These are phyloP conservation scores for Sparidentex hasta DNA, from an alignment of 2,797 vertebrate genomes.

Conservation along the genomic window DNA sequence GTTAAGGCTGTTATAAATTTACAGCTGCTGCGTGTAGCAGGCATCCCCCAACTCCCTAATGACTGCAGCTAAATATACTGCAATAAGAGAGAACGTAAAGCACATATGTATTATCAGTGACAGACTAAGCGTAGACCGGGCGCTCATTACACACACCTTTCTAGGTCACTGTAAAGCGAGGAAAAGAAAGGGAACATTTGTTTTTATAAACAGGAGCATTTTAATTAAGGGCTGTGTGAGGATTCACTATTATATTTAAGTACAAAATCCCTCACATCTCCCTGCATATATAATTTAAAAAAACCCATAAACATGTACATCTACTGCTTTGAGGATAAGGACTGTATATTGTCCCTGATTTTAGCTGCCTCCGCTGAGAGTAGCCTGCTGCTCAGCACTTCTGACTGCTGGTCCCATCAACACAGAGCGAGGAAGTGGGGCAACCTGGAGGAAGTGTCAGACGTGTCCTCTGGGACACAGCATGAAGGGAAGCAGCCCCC, in stretches of 20 bases:
- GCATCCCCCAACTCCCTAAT: constrained; percentile 51
- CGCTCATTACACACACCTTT: constrained; percentile 57
- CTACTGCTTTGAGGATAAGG: constrained; percentile 47
- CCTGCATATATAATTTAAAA: too few species aligned
- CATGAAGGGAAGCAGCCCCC: constrained; percentile 35
- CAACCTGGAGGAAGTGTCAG: constrained; percentile 62
- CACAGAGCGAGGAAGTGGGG: constrained; percentile 60
- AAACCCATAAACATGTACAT: constrained; percentile 27
- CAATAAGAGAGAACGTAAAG: constrained; percentile 42
- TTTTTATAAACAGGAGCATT: not conserved
- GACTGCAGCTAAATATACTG: constrained; percentile 66
- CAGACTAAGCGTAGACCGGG: constrained; percentile 26
- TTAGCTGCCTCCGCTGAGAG: constrained; percentile 58
- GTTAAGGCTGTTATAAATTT: constrained; percentile 45
- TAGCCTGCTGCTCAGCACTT: constrained; percentile 50
- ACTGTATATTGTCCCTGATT: constrained; percentile 15
- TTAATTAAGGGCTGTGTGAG: not conserved
- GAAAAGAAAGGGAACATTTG: constrained; percentile 4
- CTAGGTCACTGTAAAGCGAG: constrained; percentile 44
- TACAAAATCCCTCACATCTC: constrained; percentile 14
- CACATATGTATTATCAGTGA: constrained; percentile 54
- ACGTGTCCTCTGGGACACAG: constrained; percentile 54
- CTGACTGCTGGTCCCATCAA: constrained; percentile 51
- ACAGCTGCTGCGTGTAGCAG: constrained; percentile 46
- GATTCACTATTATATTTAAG: constrained; percentile 4